Evolutionary conservation across 92 coral and sea anemone genomes (phyloP).

Genomic region (Phenganax marumi): DNA sequence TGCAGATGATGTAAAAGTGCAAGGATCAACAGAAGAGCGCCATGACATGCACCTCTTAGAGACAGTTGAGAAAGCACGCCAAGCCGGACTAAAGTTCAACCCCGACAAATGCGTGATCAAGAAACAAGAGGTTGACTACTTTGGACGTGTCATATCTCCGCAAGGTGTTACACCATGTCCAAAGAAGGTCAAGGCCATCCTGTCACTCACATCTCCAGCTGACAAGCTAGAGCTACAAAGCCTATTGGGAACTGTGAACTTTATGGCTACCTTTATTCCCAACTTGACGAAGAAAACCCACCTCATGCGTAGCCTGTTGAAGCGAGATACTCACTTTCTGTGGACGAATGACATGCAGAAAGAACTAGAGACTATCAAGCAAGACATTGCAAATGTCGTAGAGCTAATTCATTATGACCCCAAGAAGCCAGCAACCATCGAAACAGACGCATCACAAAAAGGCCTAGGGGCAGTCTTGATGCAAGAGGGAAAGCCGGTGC

Average conservation of each 20-base stretch:
- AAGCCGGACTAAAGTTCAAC: constrained; percentile 69
- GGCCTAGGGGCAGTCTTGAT: constrained; percentile 62
- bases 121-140: constrained; percentile 43
- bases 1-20: constrained; percentile 64
- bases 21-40: constrained; percentile 65
- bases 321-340: constrained; percentile 58
- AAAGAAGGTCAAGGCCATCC: constrained; percentile 23
- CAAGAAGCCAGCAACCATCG: constrained; percentile 35
- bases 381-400: constrained; percentile 53
- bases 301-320: constrained; percentile 64
- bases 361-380: constrained; percentile 63
- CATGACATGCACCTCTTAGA: too few species aligned
- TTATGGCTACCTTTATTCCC: constrained; percentile 49
- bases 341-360: constrained; percentile 69
- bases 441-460: constrained; percentile 57
- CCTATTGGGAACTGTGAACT: constrained; percentile 27
- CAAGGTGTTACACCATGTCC: constrained; percentile 45
- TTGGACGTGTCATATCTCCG: constrained; percentile 47
- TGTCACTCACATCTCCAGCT: constrained; percentile 7
- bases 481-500: constrained; percentile 60
- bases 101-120: constrained; percentile 62
- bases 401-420: constrained; percentile 47
- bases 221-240: constrained; percentile 34
- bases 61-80: too few species aligned
- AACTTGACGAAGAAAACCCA: constrained; percentile 61